phyloP scores from a whole-genome alignment of 2,113 vertebrate genomes.

The Peromyscus leucopus region DNA sequence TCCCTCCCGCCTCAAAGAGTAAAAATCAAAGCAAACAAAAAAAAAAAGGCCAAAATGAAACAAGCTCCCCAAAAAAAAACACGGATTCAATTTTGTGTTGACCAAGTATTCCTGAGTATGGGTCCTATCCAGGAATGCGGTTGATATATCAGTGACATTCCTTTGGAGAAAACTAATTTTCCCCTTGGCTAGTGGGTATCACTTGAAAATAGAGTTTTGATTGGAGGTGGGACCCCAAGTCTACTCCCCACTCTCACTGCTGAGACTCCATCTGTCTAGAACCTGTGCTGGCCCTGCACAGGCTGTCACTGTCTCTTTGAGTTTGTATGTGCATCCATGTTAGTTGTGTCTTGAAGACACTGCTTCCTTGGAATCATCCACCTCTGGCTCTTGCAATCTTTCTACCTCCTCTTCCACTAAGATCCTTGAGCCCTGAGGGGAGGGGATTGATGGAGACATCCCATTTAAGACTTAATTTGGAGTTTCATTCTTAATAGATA shows the following conservation, averaged over 20 bases:
- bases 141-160: neutral
- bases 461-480: neutral
- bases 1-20: neutral
- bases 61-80: neutral
- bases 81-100: neutral
- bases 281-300: neutral
- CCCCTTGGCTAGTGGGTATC: neutral
- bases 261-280: neutral
- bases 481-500: neutral
- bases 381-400: neutral
- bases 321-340: no score
- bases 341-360: neutral
- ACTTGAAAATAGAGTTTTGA: neutral
- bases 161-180: neutral
- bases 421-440: neutral
- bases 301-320: neutral
- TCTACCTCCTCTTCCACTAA: neutral
- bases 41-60: neutral
- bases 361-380: neutral
- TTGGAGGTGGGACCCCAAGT: neutral
- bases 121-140: neutral
- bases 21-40: neutral
- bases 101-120: neutral
- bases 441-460: neutral
- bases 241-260: neutral